Conservation (phyloP, 2,888 invertebrate genomes). For the Idaea dimidiata region DNA sequence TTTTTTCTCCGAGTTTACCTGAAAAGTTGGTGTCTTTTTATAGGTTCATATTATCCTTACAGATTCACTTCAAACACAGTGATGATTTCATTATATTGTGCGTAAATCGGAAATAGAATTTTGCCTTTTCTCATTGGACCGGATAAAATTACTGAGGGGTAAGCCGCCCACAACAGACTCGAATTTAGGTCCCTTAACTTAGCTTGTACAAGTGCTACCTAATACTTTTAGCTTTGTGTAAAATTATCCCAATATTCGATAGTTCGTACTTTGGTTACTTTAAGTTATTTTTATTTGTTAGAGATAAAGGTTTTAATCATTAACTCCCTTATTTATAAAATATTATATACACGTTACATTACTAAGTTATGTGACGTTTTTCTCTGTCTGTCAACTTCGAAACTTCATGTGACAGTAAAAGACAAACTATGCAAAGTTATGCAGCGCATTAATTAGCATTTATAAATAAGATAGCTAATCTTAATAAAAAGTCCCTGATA, state of each 20-base stretch:
- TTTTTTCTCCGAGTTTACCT: background rate
- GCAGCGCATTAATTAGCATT: too few species aligned
- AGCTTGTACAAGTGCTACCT: background rate
- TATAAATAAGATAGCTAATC: too few species aligned
- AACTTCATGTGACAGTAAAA: too few species aligned
- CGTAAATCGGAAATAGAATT: conserved; percentile 36
- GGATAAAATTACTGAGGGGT: conserved; percentile 2
- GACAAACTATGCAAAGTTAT: too few species aligned
- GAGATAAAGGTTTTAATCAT: too few species aligned
- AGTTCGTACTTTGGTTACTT: too few species aligned
- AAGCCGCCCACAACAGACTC: background rate
- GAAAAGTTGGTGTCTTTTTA: background rate
- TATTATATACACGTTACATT: too few species aligned
- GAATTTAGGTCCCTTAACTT: background rate
- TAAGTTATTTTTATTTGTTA: too few species aligned
- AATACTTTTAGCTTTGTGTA: background rate
- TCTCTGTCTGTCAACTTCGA: too few species aligned
- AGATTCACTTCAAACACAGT: background rate
- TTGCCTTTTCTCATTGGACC: conserved; percentile 22
- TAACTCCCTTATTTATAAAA: too few species aligned
- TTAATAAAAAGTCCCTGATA: too few species aligned
- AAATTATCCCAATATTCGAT: background rate
- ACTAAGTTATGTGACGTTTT: too few species aligned
- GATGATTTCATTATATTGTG: conserved; percentile 24
- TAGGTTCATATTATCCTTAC: background rate